Evolutionary conservation across 1,140 invertebrate genomes (phyloP).

Genomic region (Dinothrombium tinctorium): DNA sequence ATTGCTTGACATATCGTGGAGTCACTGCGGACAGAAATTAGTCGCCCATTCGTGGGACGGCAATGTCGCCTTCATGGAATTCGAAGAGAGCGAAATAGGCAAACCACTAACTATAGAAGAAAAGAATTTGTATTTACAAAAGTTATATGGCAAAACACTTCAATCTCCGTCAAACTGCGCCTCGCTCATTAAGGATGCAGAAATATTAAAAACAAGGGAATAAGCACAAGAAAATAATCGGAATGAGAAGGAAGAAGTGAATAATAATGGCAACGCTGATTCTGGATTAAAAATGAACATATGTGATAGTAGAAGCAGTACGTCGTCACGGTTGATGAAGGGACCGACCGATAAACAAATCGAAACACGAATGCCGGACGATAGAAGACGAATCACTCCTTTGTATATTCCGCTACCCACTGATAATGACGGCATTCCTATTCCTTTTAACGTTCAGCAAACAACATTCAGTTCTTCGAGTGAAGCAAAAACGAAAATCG

Average conservation of each 20-base stretch:
- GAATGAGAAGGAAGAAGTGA: conserved; percentile 1
- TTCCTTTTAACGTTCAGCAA: not conserved
- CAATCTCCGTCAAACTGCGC: not conserved
- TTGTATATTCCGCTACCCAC: conserved; percentile 58
- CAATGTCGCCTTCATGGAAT: conserved; percentile 65
- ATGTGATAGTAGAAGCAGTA: not conserved
- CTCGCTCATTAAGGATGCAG: conserved; percentile 9
- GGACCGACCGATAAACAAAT: conserved; percentile 75
- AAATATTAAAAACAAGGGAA: conserved; percentile 8
- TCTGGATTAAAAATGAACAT: not conserved
- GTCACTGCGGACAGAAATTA: conserved; percentile 45
- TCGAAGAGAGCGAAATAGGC: conserved; percentile 58
- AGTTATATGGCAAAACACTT: conserved; percentile 10
- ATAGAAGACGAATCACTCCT: conserved; percentile 76
- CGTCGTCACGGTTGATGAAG: conserved; percentile 11
- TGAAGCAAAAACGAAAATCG: conserved; percentile 50
- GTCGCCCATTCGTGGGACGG: conserved; percentile 87
- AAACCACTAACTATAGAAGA: conserved; percentile 48
- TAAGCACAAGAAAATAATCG: conserved; percentile 1
- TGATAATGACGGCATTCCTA: conserved; percentile 19
- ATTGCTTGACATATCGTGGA: conserved; percentile 31
- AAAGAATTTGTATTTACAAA: conserved; percentile 19
- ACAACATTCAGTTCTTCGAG: conserved; percentile 49
- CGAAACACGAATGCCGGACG: conserved; percentile 76
- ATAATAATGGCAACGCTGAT: not conserved